Percentiles rank a stretch among this genome's conserved stretches.
These are phyloP conservation scores for Zaprionus vittiger DNA, from an alignment of 1,140 invertebrate genomes.

Conservation along the genomic window DNA sequence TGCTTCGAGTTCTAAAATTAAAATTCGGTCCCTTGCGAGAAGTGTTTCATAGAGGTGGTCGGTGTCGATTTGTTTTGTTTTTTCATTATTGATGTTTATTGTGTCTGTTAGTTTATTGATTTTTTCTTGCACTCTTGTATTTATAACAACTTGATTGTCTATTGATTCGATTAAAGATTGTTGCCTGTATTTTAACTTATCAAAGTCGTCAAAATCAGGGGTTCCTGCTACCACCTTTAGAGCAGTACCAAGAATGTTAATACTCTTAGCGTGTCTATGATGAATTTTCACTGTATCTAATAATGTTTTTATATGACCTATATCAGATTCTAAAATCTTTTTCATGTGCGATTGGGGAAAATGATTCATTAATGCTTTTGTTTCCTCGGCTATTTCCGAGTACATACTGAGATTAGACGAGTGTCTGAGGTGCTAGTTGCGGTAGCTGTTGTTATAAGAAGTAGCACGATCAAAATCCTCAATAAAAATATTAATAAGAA, in stretches of 20 bases:
- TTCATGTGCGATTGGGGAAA: too few species aligned
- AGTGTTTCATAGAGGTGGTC: constrained; percentile 13
- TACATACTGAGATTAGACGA: constrained; percentile 5
- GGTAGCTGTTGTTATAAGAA: too few species aligned
- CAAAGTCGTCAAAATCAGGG: constrained; percentile 33
- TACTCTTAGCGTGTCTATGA: constrained; percentile 31
- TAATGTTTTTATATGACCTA: constrained; percentile 21
- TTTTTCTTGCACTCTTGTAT: constrained; percentile 12
- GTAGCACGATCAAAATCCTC: too few species aligned
- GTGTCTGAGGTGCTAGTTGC: constrained; percentile 17
- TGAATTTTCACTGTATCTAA: constrained; percentile 19
- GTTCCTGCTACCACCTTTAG: constrained; percentile 23
- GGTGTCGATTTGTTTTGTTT: constrained; percentile 26
- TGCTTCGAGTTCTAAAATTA: constrained; percentile 35
- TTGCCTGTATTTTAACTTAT: constrained; percentile 22
- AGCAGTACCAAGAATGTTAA: constrained; percentile 27
- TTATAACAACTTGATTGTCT: constrained; percentile 12
- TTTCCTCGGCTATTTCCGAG: too few species aligned
- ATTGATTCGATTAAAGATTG: constrained; percentile 8
- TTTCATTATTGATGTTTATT: not conserved
- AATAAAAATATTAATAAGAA: too few species aligned
- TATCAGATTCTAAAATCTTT: too few species aligned
- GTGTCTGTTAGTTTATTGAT: not conserved
- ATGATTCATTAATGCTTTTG: too few species aligned
- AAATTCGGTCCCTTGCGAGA: constrained; percentile 24